These are phyloP conservation scores for Chouioia cunea DNA, from an alignment of 2,888 invertebrate species.

Conservation along the genomic window DNA sequence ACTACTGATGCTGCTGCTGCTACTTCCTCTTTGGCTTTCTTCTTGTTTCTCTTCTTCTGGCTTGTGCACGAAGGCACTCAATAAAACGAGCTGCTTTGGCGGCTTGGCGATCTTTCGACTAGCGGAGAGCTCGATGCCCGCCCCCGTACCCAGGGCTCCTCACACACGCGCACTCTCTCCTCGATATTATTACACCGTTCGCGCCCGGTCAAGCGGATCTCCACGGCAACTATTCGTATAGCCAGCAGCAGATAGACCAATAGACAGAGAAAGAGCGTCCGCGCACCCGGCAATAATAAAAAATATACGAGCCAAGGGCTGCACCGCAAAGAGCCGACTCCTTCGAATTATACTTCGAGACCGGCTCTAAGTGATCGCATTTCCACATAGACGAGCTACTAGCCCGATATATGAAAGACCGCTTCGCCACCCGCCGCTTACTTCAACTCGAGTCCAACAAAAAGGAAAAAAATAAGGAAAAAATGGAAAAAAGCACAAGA, in stretches of 20 bases:
- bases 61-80: too few relatives aligned
- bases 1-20: neutral
- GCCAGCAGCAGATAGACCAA: neutral
- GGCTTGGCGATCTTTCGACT: neutral
- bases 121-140: slow-evolving; percentile 47
- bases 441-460: slow-evolving; percentile 41
- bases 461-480: slow-evolving; percentile 25
- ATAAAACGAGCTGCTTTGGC: too few relatives aligned
- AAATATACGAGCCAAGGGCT: slow-evolving; percentile 61
- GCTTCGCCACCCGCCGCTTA: slow-evolving; percentile 38
- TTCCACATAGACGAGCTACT: slow-evolving; percentile 68
- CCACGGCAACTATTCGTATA: too few relatives aligned
- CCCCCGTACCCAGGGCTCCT: slow-evolving; percentile 23
- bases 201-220: neutral
- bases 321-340: slow-evolving; percentile 47
- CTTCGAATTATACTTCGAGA: slow-evolving; percentile 65
- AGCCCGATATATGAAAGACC: slow-evolving; percentile 63
- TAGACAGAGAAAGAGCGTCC: slow-evolving; percentile 7
- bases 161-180: slow-evolving; percentile 2
- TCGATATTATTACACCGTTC: slow-evolving; percentile 10
- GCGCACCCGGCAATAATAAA: slow-evolving; percentile 62
- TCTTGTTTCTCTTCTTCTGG: too few relatives aligned
- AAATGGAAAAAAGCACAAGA: slow-evolving; percentile 16
- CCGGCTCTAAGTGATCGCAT: slow-evolving; percentile 68
- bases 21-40: too few relatives aligned